phyloP scores from a whole-genome alignment of 2,888 invertebrate genomes.

The Asteroscopus sphinx region DNA sequence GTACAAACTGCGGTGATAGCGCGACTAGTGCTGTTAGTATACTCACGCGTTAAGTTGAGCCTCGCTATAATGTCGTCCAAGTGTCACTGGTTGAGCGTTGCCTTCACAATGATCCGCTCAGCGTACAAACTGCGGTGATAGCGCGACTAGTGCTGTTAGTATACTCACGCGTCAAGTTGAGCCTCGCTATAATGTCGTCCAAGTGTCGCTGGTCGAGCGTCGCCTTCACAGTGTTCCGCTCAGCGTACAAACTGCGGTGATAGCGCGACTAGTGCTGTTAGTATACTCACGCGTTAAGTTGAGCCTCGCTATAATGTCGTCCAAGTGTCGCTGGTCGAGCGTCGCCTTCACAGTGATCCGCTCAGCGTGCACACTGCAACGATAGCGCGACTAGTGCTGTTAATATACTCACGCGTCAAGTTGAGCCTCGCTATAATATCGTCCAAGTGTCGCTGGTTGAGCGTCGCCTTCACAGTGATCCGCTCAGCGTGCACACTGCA shows the following conservation, averaged over 20 bases:
- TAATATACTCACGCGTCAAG: too few relatives aligned
- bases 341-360: too few relatives aligned
- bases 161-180: conserved; percentile 75
- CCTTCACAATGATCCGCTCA: conserved; percentile 82
- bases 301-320: too few relatives aligned
- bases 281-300: conserved; percentile 42
- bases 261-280: conserved; percentile 45
- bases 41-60: conserved; percentile 78
- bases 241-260: conserved; percentile 67
- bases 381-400: too few relatives aligned
- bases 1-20: too few relatives aligned
- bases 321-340: too few relatives aligned
- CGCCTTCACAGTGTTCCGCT: conserved; percentile 84
- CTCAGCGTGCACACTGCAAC: too few relatives aligned
- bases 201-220: conserved; percentile 87
- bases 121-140: conserved; percentile 66
- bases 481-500: too few relatives aligned
- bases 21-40: too few relatives aligned
- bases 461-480: too few relatives aligned
- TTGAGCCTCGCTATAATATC: too few relatives aligned
- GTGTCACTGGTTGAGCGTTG: conserved; percentile 86
- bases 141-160: conserved; percentile 58
- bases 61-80: conserved; percentile 89
- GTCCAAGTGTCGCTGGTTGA: too few relatives aligned
- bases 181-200: conserved; percentile 88